Percentiles rank a stretch among this genome's conserved stretches.
Conservation (phyloP, 2,797 vertebrate genomes). For the Ficedula albicollis region DNA sequence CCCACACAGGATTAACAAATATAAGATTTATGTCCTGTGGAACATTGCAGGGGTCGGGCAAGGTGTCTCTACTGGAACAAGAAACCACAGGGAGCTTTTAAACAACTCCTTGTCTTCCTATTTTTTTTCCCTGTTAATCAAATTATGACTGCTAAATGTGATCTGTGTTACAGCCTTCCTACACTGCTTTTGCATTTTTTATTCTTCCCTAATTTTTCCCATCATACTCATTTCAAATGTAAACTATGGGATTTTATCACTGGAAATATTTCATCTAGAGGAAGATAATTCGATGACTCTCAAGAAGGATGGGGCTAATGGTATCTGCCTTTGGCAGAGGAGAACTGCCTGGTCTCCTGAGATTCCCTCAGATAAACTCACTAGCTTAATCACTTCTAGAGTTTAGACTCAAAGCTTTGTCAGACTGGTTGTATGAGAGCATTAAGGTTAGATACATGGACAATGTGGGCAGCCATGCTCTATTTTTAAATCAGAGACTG, state of each 20-base stretch:
- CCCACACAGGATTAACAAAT: not conserved
- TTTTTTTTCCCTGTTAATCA: not conserved
- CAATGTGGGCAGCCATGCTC: not conserved
- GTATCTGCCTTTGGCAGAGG: not conserved
- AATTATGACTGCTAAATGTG: not conserved
- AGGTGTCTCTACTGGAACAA: not conserved
- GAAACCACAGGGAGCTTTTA: not conserved
- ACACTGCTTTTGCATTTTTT: not conserved
- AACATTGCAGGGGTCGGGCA: not conserved
- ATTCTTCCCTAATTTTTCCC: not conserved
- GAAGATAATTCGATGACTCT: not conserved
- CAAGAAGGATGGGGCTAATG: not conserved
- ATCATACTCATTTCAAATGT: not conserved
- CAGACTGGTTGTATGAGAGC: not conserved
- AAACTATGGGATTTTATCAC: not conserved
- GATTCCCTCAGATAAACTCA: not conserved
- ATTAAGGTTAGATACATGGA: not conserved
- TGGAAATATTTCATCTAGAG: not conserved
- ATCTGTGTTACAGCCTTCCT: not conserved
- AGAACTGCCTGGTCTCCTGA: not conserved
- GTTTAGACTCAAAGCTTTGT: not conserved
- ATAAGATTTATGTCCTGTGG: not conserved
- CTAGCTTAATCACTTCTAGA: not conserved
- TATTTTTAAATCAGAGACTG: not conserved
- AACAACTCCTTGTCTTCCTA: not conserved